Conservation (phyloP, 2,888 invertebrate genomes). For the Lasioglossum oenotherae region DNA sequence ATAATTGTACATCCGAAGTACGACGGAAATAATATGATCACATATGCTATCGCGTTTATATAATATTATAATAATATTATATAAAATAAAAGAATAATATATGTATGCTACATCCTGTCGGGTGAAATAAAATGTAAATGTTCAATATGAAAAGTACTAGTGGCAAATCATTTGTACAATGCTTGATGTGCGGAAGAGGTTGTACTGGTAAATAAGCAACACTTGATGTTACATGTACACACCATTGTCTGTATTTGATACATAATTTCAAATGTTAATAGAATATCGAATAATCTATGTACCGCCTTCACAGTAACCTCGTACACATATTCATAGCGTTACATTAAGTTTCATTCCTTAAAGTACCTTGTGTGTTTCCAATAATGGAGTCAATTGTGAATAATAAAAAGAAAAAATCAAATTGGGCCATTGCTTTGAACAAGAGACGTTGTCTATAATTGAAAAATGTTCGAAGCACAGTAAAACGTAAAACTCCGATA, state of each 20-base stretch:
- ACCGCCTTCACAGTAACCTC: slow-evolving; percentile 44
- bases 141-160: slow-evolving; percentile 46
- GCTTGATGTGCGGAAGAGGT: slow-evolving; percentile 15
- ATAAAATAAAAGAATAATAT: slow-evolving; percentile 34
- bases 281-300: slow-evolving; percentile 57
- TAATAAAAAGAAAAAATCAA: slow-evolving; percentile 31
- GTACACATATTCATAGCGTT: slow-evolving; percentile 38
- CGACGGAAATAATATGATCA: slow-evolving; percentile 41
- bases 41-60: slow-evolving; percentile 45
- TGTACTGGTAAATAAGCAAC: slow-evolving; percentile 52
- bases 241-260: slow-evolving; percentile 78
- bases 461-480: slow-evolving; percentile 5
- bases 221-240: slow-evolving; percentile 72
- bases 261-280: slow-evolving; percentile 61
- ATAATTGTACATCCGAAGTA: slow-evolving; percentile 40
- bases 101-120: slow-evolving; percentile 36
- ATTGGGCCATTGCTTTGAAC: neutral
- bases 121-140: slow-evolving; percentile 58
- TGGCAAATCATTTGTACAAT: slow-evolving; percentile 19
- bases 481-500: neutral
- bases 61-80: slow-evolving; percentile 42
- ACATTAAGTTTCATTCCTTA: slow-evolving; percentile 29
- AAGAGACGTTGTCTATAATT: slow-evolving; percentile 5
- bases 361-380: slow-evolving; percentile 54
- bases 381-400: slow-evolving; percentile 34